phyloP scores from a whole-genome alignment of 2,888 invertebrate species.

The Syritta pipiens region DNA sequence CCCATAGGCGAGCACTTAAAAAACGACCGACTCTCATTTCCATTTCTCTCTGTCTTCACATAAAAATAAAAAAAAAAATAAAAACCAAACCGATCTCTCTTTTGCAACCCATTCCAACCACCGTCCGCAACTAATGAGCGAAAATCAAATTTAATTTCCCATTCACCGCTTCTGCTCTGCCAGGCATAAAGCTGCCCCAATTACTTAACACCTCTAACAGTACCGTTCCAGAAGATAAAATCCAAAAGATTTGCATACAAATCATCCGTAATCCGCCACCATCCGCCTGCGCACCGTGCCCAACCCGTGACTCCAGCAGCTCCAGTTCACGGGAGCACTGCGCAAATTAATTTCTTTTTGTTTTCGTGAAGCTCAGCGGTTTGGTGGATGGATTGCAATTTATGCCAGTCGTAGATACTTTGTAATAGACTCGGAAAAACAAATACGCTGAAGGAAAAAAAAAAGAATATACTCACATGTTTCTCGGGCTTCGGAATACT shows the following conservation, averaged over 20 bases:
- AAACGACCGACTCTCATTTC: too few relatives aligned
- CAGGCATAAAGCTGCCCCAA: slow-evolving; percentile 50
- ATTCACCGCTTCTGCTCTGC: slow-evolving; percentile 21
- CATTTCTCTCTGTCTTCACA: too few relatives aligned
- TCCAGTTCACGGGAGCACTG: neutral
- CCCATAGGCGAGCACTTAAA: too few relatives aligned
- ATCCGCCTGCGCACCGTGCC: slow-evolving; percentile 27
- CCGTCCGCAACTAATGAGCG: slow-evolving; percentile 53
- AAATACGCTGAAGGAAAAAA: slow-evolving; percentile 34
- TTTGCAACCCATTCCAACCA: slow-evolving; percentile 6
- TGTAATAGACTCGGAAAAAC: slow-evolving; percentile 48
- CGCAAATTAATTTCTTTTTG: neutral
- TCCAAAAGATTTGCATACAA: slow-evolving; percentile 44
- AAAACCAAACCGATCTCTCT: neutral
- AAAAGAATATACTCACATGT: slow-evolving; percentile 76
- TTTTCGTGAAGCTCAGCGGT: slow-evolving; percentile 50
- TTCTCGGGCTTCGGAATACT: slow-evolving; percentile 78
- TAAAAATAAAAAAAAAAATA: too few relatives aligned
- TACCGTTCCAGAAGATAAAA: neutral
- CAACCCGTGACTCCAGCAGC: neutral
- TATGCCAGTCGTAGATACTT: slow-evolving; percentile 2
- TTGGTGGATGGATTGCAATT: slow-evolving; percentile 30
- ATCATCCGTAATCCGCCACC: slow-evolving; percentile 13
- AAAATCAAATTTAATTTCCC: slow-evolving; percentile 48
- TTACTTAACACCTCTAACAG: slow-evolving; percentile 43